Base-by-base conservation (phyloP, 2,797 vertebrate genomes). In the Poeciliopsis infans region DNA sequence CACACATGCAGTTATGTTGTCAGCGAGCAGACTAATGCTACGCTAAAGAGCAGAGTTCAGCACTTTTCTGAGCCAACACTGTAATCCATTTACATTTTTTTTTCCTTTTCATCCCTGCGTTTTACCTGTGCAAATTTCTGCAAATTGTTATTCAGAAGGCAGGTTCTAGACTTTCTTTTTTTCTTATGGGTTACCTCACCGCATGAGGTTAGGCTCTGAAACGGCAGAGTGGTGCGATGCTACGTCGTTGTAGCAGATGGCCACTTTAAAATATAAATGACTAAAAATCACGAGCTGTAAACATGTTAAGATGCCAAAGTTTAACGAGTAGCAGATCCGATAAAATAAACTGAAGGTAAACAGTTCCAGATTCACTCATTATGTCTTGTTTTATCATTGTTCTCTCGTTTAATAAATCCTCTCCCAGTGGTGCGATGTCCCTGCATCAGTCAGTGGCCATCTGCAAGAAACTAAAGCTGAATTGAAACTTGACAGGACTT, bases 1-100 rank as follows among this genome's bases (percentile, higher is more conserved):
- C 82, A 68, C 77, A 12, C 10, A 53, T 28, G 28, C 68, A 64
- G 55, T 75, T 78, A 18, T 55, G 79, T 79, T 80, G 73, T 91
- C 82, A 84, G 80, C 77, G 46, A 73, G 45, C 66, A 80, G 55
- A 41, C 47, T 79, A 55, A 74, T 31, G 43, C 72, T 2, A n/a
- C 66, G 41, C 61, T 76, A 70, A 80, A 78, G 46, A 77, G 68
- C 68, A 70, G 68, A 70, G 43, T 46, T 79, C 76, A 89, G 86
- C 77, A 76, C 57, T 87, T 78, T 85, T 28, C 69, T 79, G 36
- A 64, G 6, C 33, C 36, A 49, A 69, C 57, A 51, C n/a, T 5
- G 28, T 45, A 57, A 79, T 39, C 43, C 33, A 43, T 69, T 69
- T 69, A 45, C n/a, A 7, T 77, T 72, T 70, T 2, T 66, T 61